Conservation (phyloP, 2,797 vertebrate genomes). For the Enteromius viviparus region DNA sequence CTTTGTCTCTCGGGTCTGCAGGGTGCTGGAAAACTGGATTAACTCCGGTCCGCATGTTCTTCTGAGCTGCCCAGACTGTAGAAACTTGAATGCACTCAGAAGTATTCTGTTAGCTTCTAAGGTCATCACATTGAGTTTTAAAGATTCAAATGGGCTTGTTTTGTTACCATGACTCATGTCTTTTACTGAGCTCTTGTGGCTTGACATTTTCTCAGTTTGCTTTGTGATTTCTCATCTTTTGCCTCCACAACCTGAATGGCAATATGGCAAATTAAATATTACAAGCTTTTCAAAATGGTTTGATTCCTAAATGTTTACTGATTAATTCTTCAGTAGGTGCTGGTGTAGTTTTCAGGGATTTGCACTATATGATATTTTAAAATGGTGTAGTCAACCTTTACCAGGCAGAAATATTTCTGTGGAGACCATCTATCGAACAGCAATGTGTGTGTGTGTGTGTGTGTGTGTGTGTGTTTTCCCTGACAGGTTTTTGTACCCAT, state of each 20-base stretch:
- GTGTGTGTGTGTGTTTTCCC: not conserved
- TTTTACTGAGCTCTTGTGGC: not conserved
- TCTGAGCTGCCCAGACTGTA: conserved; percentile 14
- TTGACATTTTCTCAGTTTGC: not conserved
- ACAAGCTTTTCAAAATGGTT: not conserved
- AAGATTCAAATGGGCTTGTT: not conserved
- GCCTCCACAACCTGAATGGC: not conserved
- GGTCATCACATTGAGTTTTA: not conserved
- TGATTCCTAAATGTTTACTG: not conserved
- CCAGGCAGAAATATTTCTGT: conserved; percentile 43
- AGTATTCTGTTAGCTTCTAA: not conserved
- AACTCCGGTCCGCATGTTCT: conserved; percentile 31
- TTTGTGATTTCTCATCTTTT: not conserved
- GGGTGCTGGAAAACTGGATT: conserved; percentile 38
- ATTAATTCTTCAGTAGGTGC: not conserved
- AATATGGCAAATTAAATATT: conserved; percentile 5
- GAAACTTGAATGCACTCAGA: conserved; percentile 6
- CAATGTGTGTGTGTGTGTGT: not conserved
- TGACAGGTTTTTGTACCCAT: conserved; percentile 47
- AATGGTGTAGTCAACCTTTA: conserved; percentile 1
- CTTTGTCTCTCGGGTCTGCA: conserved; percentile 54
- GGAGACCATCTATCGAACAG: conserved; percentile 54
- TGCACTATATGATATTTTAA: conserved; percentile 17
- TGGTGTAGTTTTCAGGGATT: conserved; percentile 19
- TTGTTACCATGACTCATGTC: not conserved